These are phyloP conservation scores for Mallateleia sp. DNA, from an alignment of 2,888 invertebrate genomes.

Conservation along the genomic window DNA sequence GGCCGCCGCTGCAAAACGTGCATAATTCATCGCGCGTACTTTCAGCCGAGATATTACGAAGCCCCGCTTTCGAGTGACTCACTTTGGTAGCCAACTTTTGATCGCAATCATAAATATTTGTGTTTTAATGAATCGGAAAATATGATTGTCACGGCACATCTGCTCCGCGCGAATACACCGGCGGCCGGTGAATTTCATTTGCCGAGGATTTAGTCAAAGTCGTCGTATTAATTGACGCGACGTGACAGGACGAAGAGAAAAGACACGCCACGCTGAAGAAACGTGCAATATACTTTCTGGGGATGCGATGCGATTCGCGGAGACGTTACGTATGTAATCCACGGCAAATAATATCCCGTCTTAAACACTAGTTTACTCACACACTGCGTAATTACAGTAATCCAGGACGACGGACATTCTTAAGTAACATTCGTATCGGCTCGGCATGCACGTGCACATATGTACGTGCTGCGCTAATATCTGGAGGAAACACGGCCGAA, in stretches of 20 bases:
- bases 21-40: slow-evolving; percentile 69
- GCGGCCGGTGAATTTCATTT: background rate
- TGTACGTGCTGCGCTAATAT: slow-evolving; percentile 64
- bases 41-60: slow-evolving; percentile 32
- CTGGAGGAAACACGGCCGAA: slow-evolving; percentile 53
- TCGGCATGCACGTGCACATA: slow-evolving; percentile 59
- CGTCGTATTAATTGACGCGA: background rate
- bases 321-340: slow-evolving; percentile 83
- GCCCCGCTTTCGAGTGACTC: slow-evolving; percentile 37
- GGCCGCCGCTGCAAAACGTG: slow-evolving; percentile 58
- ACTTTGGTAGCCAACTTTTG: slow-evolving; percentile 47
- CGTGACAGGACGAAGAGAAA: slow-evolving; percentile 14
- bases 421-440: slow-evolving; percentile 76
- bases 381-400: slow-evolving; percentile 84
- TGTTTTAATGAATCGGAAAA: slow-evolving; percentile 30
- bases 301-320: slow-evolving; percentile 82
- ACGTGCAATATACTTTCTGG: slow-evolving; percentile 72
- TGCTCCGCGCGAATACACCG: background rate
- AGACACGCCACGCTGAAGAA: slow-evolving; percentile 19
- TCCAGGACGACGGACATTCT: slow-evolving; percentile 75
- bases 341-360: slow-evolving; percentile 84
- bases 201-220: background rate
- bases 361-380: slow-evolving; percentile 86
- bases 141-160: slow-evolving; percentile 12
- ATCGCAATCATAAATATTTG: slow-evolving; percentile 60